Evolutionary conservation across 1,140 invertebrate species (phyloP), one percentile per base, ranked within the genome.

Genomic region (Panagrolaimus sp.): DNA sequence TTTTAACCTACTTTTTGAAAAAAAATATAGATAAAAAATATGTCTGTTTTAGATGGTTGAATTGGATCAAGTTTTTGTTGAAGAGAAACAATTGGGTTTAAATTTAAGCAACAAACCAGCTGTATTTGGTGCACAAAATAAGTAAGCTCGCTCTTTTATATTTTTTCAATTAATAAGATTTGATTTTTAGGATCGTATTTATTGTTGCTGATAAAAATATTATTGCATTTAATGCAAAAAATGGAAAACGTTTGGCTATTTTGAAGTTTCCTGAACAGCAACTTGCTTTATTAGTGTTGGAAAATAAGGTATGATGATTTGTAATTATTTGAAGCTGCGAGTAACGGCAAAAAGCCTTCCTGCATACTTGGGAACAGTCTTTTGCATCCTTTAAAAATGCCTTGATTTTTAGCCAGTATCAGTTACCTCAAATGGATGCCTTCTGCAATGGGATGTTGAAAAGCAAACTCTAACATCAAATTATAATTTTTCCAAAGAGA

Each of bases 201-300:
- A 46, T 68, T 32, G 43, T 44, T 32, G 44, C 67, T 7, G 38
- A 68, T 24, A 52, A 68, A 38, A 46, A 43, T 58, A 58, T 68
- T 32, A 38, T 68, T 38, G 67, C 47, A 12, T 68, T 68, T 32
- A 68, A 68, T 46, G n/a, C 67, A 8, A 48, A 68, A 44, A 58
- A 17, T 58, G 67, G 67, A 21, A 68, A 68, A 32, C 46, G 67
- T 10, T 24, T 46, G n/a, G 26, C 10, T 14, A 58, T 68, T 21
- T 24, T 68, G 48, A n/a, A 46, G 17, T 38, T 46, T 21, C 15
- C 8, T 14, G 52, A 58, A 21, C 21, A 58, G 8, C 52, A 58
- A 21, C 52, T 58, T n/a, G 52, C 52, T 17, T 10, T 58, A 0
- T 21, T 21, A 12, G 8, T 58, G 0, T 58, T 58, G 8, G 52